Evolutionary conservation across 2,797 vertebrate genomes (phyloP).

Genomic region (Sardinella longiceps): DNA sequence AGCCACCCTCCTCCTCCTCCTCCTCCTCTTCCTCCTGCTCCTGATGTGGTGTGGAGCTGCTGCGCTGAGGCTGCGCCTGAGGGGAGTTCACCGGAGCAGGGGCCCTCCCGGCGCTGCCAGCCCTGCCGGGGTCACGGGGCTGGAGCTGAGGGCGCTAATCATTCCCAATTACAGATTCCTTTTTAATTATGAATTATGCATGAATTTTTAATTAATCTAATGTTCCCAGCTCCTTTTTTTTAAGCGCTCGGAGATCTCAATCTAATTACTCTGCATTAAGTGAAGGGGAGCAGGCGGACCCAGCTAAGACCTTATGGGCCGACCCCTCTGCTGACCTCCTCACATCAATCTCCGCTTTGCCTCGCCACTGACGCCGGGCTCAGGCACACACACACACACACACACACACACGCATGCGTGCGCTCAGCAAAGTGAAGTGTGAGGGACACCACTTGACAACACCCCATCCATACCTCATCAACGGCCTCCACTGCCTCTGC

Average conservation of each 20-base stretch:
- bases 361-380: slow-evolving; percentile 30
- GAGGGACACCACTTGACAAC: slow-evolving; percentile 13
- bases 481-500: neutral
- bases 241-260: slow-evolving; percentile 72
- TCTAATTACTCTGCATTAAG: slow-evolving; percentile 83
- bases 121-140: slow-evolving; percentile 73
- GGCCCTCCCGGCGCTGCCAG: slow-evolving; percentile 61
- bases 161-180: slow-evolving; percentile 83
- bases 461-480: neutral
- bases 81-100: slow-evolving; percentile 72
- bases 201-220: slow-evolving; percentile 87
- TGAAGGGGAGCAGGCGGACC: slow-evolving; percentile 71
- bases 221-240: slow-evolving; percentile 67
- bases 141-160: slow-evolving; percentile 76
- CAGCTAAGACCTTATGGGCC: slow-evolving; percentile 53
- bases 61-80: slow-evolving; percentile 40
- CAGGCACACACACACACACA: no score
- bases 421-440: neutral
- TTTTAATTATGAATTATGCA: slow-evolving; percentile 89
- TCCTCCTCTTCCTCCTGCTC: slow-evolving; percentile 29
- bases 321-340: slow-evolving; percentile 71
- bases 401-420: no score
- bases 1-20: slow-evolving; percentile 24
- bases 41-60: slow-evolving; percentile 39
- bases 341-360: slow-evolving; percentile 74